Evolutionary conservation across 2,888 invertebrate species (phyloP), one percentile per base, ranked within the genome.

Genomic region (Acrobasis consociella): DNA sequence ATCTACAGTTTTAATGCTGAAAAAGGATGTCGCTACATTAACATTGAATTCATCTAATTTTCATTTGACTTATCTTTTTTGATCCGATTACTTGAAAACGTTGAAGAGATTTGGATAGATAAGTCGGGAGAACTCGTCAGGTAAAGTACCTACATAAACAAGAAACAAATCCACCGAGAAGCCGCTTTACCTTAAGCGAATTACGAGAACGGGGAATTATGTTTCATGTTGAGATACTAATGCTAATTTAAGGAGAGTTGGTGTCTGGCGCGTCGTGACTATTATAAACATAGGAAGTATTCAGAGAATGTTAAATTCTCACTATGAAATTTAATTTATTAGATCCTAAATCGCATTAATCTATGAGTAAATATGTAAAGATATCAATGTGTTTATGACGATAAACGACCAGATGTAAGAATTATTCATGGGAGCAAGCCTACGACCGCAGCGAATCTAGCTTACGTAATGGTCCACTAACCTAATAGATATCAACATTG

Each of bases 351-450:
- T 31, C 31, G 2, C 5, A 31, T 31, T 31, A 31, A 11, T 11
- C 46, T 46, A n/a, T 46, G 46, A 46, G 11, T 46, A 46, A 46
- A 46, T 11, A n/a, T 2, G 75, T 78, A 78, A 81, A 79, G 78
- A 75, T 80, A 79, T 79, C 82, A 82, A 86, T 86, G 84, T 86
- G 82, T 83, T 80, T 81, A 80, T 74, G 11, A 75, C 75, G 80
- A 81, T 83, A 81, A 79, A 81, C 76, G 72, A 79, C 81, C 76
- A 72, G 22, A 69, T 75, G 76, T 22, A 55, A 58, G n/a, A 16
- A 52, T 55, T 62, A 70, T 72, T 81, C 81, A 78, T 73, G 69
- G 70, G 71, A 75, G 74, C 76, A 67, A 76, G 73, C 77, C 77
- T 69, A 65, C 65, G 65, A 64, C 62, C 62, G 56, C 49, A 64